Evolutionary conservation across 2,113 vertebrate genomes (phyloP), one percentile per base, ranked within the genome.

Genomic region (Riparia riparia): DNA sequence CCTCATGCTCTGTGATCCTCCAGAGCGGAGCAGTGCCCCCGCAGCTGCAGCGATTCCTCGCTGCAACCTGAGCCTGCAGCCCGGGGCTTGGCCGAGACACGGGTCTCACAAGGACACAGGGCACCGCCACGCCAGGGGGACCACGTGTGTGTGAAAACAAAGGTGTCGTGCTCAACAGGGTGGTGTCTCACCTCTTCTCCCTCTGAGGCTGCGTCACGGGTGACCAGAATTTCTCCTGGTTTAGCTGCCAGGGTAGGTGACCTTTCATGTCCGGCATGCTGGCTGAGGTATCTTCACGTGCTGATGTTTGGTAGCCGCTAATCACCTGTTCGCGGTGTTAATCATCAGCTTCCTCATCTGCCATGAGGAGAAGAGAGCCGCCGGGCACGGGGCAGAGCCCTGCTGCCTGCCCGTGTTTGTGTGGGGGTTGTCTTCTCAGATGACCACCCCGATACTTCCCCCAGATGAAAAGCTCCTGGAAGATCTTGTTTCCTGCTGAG

Each of bases 281-380:
- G 60, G 37, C 82, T 42, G 63, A 71, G 72, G 19, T 73, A 61
- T 26, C 53, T 90, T 70, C n/a, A 2, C 60, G 56, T 2, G 1
- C 76, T 78, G 64, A 21, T 60, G 53, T 74, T 71, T 56, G 47
- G 64, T 71, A 61, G 76, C 25, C 25, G 0, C 72, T 82, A n/a
- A 73, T 93, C 85, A 90, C 85, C 92, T 94, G 82, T 89, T 95
- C 2, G 0, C 14, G 14, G 72, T 14, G 31, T 90, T 96, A 81
- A 89, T 92, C 92, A 93, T 88, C 90, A 45, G 68, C 76, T 88
- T 97, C 93, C 82, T 92, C 56, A 15, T 86, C 61, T 86, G 82
- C 72, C 47, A 1, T 0, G 5, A 64, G 58, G 25, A 72, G 63
- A 16, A 8, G 5, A 42, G 82, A 50, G 53, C 41, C 47, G 28